Evolutionary conservation across 2,888 invertebrate species (phyloP).

Genomic region (Sceliomorpha sp.): DNA sequence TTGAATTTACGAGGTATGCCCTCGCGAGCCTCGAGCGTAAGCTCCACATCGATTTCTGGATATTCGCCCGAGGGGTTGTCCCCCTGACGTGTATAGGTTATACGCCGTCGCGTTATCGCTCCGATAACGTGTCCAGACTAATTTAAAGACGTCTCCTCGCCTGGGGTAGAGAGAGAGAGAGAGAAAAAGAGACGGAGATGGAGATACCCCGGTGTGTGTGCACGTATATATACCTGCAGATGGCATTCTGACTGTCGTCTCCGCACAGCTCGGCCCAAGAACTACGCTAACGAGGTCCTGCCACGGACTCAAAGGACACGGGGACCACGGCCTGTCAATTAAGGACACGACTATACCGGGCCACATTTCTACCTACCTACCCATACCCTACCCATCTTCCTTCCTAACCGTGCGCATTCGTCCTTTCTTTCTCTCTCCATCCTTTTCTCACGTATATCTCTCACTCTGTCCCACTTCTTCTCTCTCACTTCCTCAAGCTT

Average conservation of each 20-base stretch:
- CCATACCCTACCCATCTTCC: conserved; percentile 34
- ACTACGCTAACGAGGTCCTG: conserved; percentile 73
- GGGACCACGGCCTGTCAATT: conserved; percentile 78
- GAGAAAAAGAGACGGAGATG: no score
- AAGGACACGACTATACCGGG: conserved; percentile 79
- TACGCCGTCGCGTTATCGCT: conserved; percentile 69
- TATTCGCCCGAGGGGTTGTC: conserved; percentile 50
- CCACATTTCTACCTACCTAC: conserved; percentile 76
- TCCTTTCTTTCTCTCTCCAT: conserved; percentile 38
- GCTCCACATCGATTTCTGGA: conserved; percentile 52
- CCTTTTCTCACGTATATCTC: no score
- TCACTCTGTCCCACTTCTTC: no score
- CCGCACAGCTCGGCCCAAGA: conserved; percentile 61
- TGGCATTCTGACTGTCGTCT: conserved; percentile 70
- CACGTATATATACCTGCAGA: conserved; percentile 63
- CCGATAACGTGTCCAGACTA: conserved; percentile 78
- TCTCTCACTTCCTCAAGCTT: no score
- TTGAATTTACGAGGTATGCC: conserved; percentile 55
- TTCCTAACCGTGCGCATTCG: conserved; percentile 24
- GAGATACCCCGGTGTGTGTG: no score
- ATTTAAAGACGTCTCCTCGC: conserved; percentile 76
- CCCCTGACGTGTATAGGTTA: conserved; percentile 48
- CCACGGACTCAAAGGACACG: conserved; percentile 75
- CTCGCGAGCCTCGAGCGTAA: conserved; percentile 28
- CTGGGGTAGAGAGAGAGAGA: conserved; percentile 55